These are phyloP conservation scores for Diadumene lineata DNA, from an alignment of 92 coral and sea anemone genomes.

Conservation along the genomic window DNA sequence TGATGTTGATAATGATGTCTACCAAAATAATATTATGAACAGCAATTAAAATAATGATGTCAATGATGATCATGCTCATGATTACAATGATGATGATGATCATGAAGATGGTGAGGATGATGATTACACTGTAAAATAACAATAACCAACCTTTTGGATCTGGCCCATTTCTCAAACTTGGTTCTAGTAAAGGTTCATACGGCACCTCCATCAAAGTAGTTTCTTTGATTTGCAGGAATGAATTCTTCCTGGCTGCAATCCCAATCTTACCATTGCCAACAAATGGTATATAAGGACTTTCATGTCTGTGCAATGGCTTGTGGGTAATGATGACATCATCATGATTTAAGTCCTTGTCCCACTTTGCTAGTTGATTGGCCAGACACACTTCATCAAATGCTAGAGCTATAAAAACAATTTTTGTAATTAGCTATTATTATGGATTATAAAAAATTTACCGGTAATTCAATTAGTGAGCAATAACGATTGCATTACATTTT, in stretches of 20 bases:
- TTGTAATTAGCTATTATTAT: too few relatives aligned
- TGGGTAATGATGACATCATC: conserved; percentile 80
- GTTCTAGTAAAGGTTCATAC: conserved; percentile 20
- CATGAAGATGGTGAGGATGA: not conserved
- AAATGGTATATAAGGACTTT: conserved; percentile 74
- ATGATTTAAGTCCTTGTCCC: conserved; percentile 65
- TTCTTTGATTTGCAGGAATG: conserved; percentile 47
- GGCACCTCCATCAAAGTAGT: conserved; percentile 27
- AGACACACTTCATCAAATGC: conserved; percentile 84
- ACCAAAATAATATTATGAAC: too few relatives aligned
- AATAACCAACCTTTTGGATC: conserved; percentile 24
- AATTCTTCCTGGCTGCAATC: conserved; percentile 59
- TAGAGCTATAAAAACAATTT: conserved; percentile 37
- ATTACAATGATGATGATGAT: not conserved
- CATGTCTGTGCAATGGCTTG: conserved; percentile 68
- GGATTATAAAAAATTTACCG: too few relatives aligned
- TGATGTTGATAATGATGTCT: not conserved
- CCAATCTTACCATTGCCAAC: conserved; percentile 96
- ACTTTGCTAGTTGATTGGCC: conserved; percentile 70
- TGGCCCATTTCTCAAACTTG: conserved; percentile 21
- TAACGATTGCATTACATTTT: too few relatives aligned
- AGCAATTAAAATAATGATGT: too few relatives aligned
- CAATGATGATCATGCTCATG: not conserved
- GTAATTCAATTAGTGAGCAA: too few relatives aligned
- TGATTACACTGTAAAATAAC: not conserved